Evolutionary conservation across 2,888 invertebrate genomes (phyloP).

Genomic region (Netelia melanura): DNA sequence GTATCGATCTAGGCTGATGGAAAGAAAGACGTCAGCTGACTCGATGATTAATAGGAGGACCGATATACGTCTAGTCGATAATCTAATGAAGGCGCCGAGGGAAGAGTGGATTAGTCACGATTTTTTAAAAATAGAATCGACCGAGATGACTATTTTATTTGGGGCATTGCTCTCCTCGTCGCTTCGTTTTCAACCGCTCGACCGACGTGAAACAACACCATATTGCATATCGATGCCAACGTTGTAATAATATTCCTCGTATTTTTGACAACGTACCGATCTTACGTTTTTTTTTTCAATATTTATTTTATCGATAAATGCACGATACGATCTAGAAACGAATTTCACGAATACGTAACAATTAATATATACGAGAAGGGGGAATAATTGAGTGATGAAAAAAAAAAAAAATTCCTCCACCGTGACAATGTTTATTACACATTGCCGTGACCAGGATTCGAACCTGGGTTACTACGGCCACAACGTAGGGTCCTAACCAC

Average conservation of each 20-base stretch:
- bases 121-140: constrained; percentile 16
- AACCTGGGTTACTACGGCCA: constrained; percentile 85
- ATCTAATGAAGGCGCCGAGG: background rate
- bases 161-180: constrained; percentile 14
- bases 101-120: background rate
- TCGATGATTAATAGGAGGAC: constrained; percentile 17
- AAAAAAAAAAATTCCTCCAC: constrained; percentile 63
- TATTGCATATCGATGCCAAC: background rate
- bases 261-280: background rate
- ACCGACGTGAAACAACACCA: background rate
- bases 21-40: background rate
- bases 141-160: constrained; percentile 29
- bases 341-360: background rate
- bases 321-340: no score
- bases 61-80: constrained; percentile 15
- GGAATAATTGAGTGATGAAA: background rate
- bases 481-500: constrained; percentile 83
- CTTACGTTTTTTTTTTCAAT: no score
- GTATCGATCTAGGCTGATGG: constrained; percentile 15
- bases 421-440: constrained; percentile 72
- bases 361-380: background rate
- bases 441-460: constrained; percentile 85
- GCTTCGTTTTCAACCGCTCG: background rate
- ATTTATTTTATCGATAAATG: no score
- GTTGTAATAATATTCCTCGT: no score